Percentiles rank a stretch among this genome's conserved stretches.
Conservation (phyloP, 2,888 invertebrate species). For the Drosophila fulvimacula region DNA sequence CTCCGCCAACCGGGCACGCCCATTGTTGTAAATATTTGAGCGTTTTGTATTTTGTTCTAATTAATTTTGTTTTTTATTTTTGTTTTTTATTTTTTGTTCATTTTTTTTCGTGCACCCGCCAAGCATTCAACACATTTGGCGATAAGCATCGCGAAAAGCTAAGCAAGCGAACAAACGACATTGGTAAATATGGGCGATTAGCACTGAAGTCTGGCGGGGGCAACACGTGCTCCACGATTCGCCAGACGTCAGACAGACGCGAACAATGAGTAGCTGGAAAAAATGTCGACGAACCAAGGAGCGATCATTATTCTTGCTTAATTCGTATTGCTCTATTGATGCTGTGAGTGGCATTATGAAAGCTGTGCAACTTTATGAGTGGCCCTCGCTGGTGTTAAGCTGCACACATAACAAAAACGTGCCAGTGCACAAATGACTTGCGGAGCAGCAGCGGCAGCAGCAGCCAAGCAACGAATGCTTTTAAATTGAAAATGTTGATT, state of each 20-base stretch:
- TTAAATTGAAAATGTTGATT: conserved; percentile 78
- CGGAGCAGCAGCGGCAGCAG: conserved; percentile 34
- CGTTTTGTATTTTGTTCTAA: conserved; percentile 78
- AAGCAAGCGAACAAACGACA: conserved; percentile 66
- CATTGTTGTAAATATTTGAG: conserved; percentile 77
- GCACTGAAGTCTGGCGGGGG: conserved; percentile 48
- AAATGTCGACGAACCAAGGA: neutral
- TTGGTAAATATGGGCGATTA: conserved; percentile 77
- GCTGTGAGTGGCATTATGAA: neutral
- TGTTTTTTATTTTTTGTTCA: neutral
- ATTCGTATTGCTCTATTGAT: conserved; percentile 18
- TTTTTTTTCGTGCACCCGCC: conserved; percentile 41
- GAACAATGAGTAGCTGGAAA: conserved; percentile 11
- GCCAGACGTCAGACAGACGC: conserved; percentile 13
- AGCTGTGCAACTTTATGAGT: conserved; percentile 29
- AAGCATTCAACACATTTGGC: conserved; percentile 74
- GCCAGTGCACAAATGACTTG: conserved; percentile 74
- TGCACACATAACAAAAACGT: conserved; percentile 69
- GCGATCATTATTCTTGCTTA: conserved; percentile 7
- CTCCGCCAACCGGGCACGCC: conserved; percentile 65
- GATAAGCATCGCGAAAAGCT: conserved; percentile 66
- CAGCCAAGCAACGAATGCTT: conserved; percentile 56
- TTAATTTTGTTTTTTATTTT: conserved; percentile 59
- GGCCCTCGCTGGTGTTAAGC: conserved; percentile 56
- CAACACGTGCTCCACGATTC: conserved; percentile 66